phyloP scores from a whole-genome alignment of 2,113 vertebrate species.

The Eurypyga helias region DNA sequence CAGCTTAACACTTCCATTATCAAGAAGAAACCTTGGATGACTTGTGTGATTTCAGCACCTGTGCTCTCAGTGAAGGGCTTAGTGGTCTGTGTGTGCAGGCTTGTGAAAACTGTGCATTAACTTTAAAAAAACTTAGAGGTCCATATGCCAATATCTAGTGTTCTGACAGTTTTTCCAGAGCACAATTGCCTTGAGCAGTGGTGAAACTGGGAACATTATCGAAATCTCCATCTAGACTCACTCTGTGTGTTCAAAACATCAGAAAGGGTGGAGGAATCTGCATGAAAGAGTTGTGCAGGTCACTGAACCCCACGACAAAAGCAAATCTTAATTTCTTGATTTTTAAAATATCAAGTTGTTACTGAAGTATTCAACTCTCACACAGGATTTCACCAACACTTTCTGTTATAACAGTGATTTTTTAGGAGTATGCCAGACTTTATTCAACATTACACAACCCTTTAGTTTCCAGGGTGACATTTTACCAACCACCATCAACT shows the following conservation, averaged over 20 bases:
- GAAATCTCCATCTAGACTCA: slow-evolving; percentile 63
- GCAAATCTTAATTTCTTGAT: not conserved
- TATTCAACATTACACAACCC: not conserved
- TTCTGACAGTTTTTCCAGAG: slow-evolving; percentile 29
- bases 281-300: not conserved
- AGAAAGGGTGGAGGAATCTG: slow-evolving; percentile 74
- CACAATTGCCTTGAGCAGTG: slow-evolving; percentile 56
- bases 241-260: slow-evolving; percentile 72
- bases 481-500: not conserved
- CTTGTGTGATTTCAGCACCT: not conserved
- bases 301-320: not conserved
- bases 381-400: not conserved
- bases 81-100: not conserved
- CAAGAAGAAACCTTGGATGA: not conserved
- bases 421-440: not conserved
- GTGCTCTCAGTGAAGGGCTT: slow-evolving; percentile 4
- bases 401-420: not conserved
- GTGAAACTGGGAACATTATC: slow-evolving; percentile 57
- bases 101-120: not conserved
- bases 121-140: slow-evolving; percentile 39
- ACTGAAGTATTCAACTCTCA: not conserved
- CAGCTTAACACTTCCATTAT: not conserved
- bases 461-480: not conserved
- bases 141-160: slow-evolving; percentile 64
- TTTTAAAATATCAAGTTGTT: not conserved